A percentile compares a stretch with the other conserved stretches of the same genome.
Conservation (phyloP, 2,888 invertebrate species). For the Drosophila robusta region DNA sequence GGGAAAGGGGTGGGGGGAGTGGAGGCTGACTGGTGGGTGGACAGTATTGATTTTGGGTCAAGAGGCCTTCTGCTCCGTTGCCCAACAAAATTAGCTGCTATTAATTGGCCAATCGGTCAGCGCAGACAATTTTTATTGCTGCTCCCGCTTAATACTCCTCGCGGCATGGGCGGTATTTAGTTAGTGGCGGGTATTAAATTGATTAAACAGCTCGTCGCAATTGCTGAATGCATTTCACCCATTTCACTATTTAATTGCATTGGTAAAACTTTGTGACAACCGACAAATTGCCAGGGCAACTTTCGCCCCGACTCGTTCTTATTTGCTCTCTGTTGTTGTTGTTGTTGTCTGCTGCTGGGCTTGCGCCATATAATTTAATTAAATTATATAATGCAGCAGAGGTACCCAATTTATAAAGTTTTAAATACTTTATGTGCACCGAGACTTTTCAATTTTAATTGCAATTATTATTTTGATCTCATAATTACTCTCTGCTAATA, state of each 20-base stretch:
- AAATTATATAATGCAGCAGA: constrained; percentile 46
- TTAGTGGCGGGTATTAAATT: constrained; percentile 31
- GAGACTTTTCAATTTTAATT: constrained; percentile 50
- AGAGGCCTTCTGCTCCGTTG: constrained; percentile 35
- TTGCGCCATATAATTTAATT: constrained; percentile 59
- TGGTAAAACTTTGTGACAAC: constrained; percentile 61
- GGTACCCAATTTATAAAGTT: constrained; percentile 36
- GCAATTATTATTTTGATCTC: constrained; percentile 51
- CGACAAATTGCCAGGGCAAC: constrained; percentile 52
- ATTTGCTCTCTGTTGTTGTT: constrained; percentile 9
- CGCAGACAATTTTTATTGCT: constrained; percentile 30
- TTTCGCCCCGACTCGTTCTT: constrained; percentile 7
- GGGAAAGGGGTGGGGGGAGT: neutral
- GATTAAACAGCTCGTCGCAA: constrained; percentile 46
- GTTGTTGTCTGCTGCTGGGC: constrained; percentile 1
- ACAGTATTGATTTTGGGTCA: constrained; percentile 65
- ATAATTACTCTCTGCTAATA: constrained; percentile 19
- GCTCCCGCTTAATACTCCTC: neutral
- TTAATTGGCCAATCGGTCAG: constrained; percentile 64
- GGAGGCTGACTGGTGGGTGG: neutral
- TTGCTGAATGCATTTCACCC: constrained; percentile 39
- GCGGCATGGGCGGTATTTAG: neutral
- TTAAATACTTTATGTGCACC: constrained; percentile 24
- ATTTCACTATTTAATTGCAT: constrained; percentile 65
- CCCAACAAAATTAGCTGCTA: constrained; percentile 65